These are phyloP conservation scores for Fulica atra DNA, from an alignment of 2,113 vertebrate genomes.

Conservation along the genomic window DNA sequence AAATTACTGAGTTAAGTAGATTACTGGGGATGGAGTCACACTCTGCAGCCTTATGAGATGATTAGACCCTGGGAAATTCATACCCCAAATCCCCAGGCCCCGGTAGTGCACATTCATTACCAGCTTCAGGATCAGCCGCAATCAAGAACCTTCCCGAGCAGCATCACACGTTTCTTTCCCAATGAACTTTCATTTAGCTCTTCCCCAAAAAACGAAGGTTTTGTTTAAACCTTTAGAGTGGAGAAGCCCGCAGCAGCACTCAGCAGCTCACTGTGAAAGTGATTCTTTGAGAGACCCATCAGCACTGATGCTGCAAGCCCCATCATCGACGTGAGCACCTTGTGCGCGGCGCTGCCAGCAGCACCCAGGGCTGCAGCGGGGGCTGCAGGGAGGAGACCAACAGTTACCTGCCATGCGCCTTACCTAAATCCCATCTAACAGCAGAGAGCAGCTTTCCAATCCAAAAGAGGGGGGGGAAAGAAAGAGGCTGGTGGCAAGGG, in stretches of 20 bases:
- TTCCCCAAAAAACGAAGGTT: background rate
- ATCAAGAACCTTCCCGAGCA: conserved; percentile 55
- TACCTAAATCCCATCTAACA: background rate
- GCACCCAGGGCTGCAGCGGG: background rate
- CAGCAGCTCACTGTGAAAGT: background rate
- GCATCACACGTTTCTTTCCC: background rate
- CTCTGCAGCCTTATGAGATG: conserved; percentile 77
- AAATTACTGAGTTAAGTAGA: conserved; percentile 81
- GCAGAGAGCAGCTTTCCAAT: background rate
- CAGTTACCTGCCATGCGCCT: background rate
- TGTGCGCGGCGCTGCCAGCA: background rate
- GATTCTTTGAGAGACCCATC: background rate
- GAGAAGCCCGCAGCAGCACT: background rate
- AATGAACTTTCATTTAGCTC: conserved; percentile 15
- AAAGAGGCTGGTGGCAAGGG: background rate
- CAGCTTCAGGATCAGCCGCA: conserved; percentile 54
- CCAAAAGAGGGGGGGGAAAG: background rate
- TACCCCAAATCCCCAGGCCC: conserved; percentile 65
- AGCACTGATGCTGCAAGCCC: background rate
- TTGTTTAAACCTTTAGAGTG: background rate
- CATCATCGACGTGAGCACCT: rapidly evolving
- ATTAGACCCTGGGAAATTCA: conserved; percentile 84
- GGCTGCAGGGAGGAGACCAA: background rate
- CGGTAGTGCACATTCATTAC: conserved; percentile 59
- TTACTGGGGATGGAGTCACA: conserved; percentile 81